phyloP scores from a whole-genome alignment of 2,888 invertebrate genomes.

The Epicampocera succincta region DNA sequence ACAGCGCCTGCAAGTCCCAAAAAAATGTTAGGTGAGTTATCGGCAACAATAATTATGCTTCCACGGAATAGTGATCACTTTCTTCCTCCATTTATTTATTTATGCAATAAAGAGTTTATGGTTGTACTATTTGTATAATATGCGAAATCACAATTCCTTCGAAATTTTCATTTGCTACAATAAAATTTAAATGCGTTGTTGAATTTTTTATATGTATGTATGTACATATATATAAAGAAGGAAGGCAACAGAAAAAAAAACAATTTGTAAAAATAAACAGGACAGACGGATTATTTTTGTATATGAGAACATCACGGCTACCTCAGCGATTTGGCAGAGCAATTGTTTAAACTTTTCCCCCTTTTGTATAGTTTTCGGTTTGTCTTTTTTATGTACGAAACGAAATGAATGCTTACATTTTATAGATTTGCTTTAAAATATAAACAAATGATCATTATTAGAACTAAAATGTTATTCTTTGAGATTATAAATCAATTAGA shows the following conservation, averaged over 20 bases:
- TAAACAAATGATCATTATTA: conserved; percentile 18
- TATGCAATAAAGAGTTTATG: conserved; percentile 22
- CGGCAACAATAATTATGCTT: background rate
- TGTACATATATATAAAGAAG: conserved; percentile 1
- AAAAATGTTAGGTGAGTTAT: conserved; percentile 83
- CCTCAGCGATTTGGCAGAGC: conserved; percentile 47
- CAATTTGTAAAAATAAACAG: conserved; percentile 16
- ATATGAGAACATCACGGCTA: conserved; percentile 35
- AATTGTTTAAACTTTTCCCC: conserved; percentile 40
- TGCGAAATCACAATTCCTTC: background rate
- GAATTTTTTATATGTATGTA: conserved; percentile 14
- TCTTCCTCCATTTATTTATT: too few species aligned
- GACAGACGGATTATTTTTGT: conserved; percentile 26
- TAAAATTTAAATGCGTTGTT: conserved; percentile 58
- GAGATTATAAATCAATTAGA: background rate
- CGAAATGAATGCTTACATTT: conserved; percentile 17
- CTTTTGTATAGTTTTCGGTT: conserved; percentile 1
- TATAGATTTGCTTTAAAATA: conserved; percentile 1
- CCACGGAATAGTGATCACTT: conserved; percentile 64
- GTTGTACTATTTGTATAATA: background rate
- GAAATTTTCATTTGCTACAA: conserved; percentile 8
- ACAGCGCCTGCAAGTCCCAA: conserved; percentile 86
- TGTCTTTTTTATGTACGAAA: conserved; percentile 11
- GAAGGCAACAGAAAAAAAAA: conserved; percentile 11
- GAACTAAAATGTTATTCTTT: background rate